Percentiles rank a stretch among this genome's conserved stretches.
Conservation (phyloP, 1,140 invertebrate genomes). For the Diorhabda carinulata region DNA sequence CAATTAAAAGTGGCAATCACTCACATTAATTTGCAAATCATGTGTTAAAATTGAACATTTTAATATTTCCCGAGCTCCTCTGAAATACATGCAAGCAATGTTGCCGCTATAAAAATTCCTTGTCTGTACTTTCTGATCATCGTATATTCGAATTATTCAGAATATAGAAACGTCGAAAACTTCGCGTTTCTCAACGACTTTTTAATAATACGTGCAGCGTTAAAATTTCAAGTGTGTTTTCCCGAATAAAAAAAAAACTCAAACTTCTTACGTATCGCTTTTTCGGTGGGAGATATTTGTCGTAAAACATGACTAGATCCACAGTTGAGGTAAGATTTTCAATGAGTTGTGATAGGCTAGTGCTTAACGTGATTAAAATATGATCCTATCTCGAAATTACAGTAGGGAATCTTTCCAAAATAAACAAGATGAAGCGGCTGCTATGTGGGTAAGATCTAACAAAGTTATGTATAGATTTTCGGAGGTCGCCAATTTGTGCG, state of each 20-base stretch:
- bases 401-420: constrained; percentile 33
- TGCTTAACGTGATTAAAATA: constrained; percentile 21
- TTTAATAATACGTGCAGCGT: not conserved
- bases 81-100: no score
- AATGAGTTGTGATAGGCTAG: constrained; percentile 3
- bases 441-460: constrained; percentile 38
- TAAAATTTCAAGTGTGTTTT: not conserved
- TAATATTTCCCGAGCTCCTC: no score
- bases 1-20: no score
- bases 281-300: not conserved
- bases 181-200: no score
- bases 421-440: constrained; percentile 33
- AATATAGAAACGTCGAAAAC: no score
- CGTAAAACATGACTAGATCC: not conserved
- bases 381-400: constrained; percentile 36
- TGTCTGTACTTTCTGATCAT: no score
- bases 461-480: not conserved
- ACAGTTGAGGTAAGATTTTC: constrained; percentile 7
- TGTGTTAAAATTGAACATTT: no score
- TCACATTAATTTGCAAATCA: no score
- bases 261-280: not conserved
- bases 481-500: not conserved
- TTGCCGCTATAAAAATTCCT: no score
- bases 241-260: not conserved
- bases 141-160: no score